Evolutionary conservation across 2,797 vertebrate species (phyloP), one percentile per base, ranked within the genome.

Genomic region (Scyliorhinus canicula): DNA sequence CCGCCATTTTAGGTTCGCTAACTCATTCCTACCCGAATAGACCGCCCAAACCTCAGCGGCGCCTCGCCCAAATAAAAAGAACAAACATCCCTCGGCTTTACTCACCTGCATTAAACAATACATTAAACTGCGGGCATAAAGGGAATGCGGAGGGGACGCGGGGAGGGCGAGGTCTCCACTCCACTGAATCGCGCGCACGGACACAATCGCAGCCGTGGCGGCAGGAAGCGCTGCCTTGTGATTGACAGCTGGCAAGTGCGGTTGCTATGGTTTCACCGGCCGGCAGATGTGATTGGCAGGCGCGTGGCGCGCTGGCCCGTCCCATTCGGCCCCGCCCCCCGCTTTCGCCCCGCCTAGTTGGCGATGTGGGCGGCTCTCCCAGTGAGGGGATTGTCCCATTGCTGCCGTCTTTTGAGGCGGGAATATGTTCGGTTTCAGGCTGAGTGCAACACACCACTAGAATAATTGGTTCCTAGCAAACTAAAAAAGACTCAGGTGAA

Each of bases 1-100:
- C 85, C 52, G 85, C 85, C 85, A 88, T 88, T 88, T 88, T 88
- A 88, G 84, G 52, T 55, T 57, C 14, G 55, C 85, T 57, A n/a
- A 88, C 85, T n/a, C 55, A 31, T 88, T 88, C 85, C 85, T n/a
- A 31, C 1, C 52, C 85, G 85, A 88, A 35, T 35, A 14, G 26
- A 86, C 50, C 28, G 8, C 35, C 84, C 50, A 86, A 86, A 60
- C 31, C 31, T 57, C 57, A 88, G 16, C 12, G 19, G 52, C 4
- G 14, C 28, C 7, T n/a, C 4, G 14, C 28, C 7, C n/a, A 60
- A 57, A 88, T 6, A 19, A 88, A 35, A n/a, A 57, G 16, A n/a
- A 60, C 14, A 88, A 82, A 44, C 8, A 6, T n/a, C 26, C 16
- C 31, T 1, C 85, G 16, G 12, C 11, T 57, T 35, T 14, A 5